Percentiles rank a stretch among this genome's conserved stretches.
Conservation (phyloP, 2,797 vertebrate genomes). For the Myripristis jacobus region DNA sequence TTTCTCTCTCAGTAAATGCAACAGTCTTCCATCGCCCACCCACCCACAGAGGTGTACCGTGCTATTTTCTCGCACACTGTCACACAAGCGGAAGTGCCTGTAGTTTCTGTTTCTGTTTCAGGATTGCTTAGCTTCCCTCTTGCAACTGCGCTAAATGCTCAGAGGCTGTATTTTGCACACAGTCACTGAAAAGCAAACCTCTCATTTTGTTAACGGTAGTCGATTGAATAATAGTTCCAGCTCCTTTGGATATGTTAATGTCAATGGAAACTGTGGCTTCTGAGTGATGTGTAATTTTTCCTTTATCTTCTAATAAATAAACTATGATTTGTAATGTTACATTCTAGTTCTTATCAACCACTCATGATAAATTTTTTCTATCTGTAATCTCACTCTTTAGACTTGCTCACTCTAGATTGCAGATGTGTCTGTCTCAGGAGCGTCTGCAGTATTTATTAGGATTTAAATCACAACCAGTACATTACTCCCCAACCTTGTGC, state of each 20-base stretch:
- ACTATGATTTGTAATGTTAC: too few relatives aligned
- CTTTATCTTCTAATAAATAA: background rate
- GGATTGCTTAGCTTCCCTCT: conserved; percentile 42
- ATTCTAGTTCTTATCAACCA: too few relatives aligned
- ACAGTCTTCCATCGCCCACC: background rate
- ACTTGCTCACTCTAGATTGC: too few relatives aligned
- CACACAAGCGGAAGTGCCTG: background rate
- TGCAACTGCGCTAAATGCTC: conserved; percentile 49
- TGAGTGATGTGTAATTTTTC: background rate
- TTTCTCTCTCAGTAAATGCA: too few relatives aligned
- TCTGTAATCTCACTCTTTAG: too few relatives aligned
- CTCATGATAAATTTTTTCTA: too few relatives aligned
- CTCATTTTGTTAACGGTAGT: conserved; percentile 20
- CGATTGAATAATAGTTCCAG: conserved; percentile 21
- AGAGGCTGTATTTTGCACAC: conserved; percentile 54
- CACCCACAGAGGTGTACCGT: background rate
- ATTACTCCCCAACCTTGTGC: too few relatives aligned
- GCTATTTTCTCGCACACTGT: conserved; percentile 21
- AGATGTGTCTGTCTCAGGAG: background rate
- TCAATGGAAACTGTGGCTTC: background rate
- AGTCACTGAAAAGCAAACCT: conserved; percentile 22
- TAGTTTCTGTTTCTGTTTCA: conserved; percentile 54
- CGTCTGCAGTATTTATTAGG: background rate
- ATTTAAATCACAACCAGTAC: background rate
- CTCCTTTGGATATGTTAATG: too few relatives aligned